Evolutionary conservation across 2,888 invertebrate genomes (phyloP).

Genomic region (Campoplex capitator): DNA sequence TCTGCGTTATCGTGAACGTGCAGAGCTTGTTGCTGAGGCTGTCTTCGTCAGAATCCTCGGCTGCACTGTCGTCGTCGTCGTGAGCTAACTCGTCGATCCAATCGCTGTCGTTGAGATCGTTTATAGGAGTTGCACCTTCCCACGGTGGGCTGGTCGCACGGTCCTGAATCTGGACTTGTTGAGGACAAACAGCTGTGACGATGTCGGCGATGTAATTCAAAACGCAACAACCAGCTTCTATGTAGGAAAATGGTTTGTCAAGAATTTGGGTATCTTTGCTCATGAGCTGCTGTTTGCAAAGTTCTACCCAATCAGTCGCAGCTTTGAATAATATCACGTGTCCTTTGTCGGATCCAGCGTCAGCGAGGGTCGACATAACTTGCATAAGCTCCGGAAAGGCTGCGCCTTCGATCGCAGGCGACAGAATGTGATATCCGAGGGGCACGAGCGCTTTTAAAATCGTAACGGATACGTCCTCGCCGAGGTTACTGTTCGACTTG

Average conservation of each 20-base stretch:
- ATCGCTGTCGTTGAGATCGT: slow-evolving; percentile 88
- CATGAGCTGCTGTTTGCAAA: slow-evolving; percentile 88
- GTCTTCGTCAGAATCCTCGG: slow-evolving; percentile 97
- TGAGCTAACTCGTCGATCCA: slow-evolving; percentile 93
- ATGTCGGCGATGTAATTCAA: slow-evolving; percentile 94
- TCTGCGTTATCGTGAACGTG: slow-evolving; percentile 98
- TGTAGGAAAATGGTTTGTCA: slow-evolving; percentile 86
- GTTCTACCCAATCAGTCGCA: slow-evolving; percentile 91
- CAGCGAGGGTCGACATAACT: slow-evolving; percentile 93
- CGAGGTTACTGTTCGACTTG: slow-evolving; percentile 87
- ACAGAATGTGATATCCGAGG: slow-evolving; percentile 89
- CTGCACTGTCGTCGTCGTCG: slow-evolving; percentile 96
- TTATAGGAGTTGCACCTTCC: slow-evolving; percentile 88
- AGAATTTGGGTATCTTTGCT: slow-evolving; percentile 86
- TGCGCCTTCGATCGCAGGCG: slow-evolving; percentile 88
- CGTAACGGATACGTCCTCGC: slow-evolving; percentile 88
- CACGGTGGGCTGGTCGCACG: slow-evolving; percentile 90
- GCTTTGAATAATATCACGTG: slow-evolving; percentile 93
- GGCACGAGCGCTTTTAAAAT: slow-evolving; percentile 91
- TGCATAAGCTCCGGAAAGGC: slow-evolving; percentile 92
- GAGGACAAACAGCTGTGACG: slow-evolving; percentile 86
- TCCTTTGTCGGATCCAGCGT: slow-evolving; percentile 92
- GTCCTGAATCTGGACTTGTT: slow-evolving; percentile 75
- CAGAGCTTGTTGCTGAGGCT: slow-evolving; percentile 96
- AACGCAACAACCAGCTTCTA: slow-evolving; percentile 93